phyloP scores from a whole-genome alignment of 92 coral and sea anemone species.

The Heteractis magnifica region DNA sequence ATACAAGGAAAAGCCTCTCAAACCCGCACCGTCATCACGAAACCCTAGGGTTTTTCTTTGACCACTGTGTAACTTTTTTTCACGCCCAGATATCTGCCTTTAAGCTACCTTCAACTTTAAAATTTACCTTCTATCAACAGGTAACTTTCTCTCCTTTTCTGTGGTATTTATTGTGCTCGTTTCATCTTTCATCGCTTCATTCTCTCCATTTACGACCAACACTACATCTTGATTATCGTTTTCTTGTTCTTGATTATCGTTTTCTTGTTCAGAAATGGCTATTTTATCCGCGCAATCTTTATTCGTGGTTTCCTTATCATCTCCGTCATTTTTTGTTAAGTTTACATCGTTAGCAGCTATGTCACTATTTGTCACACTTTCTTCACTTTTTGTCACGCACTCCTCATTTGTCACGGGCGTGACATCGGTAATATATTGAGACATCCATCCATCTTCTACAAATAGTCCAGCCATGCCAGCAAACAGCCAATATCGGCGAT shows the following conservation, averaged over 20 bases:
- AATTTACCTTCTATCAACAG: constrained; percentile 15
- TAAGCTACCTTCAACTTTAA: background rate
- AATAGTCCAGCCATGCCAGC: constrained; percentile 64
- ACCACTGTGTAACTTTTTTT: too few relatives aligned
- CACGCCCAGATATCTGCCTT: too few relatives aligned
- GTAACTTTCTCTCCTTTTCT: background rate
- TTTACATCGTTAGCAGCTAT: background rate
- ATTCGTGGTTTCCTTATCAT: background rate
- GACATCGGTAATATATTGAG: constrained; percentile 7
- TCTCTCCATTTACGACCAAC: constrained; percentile 7
- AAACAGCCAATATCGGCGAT: constrained; percentile 89
- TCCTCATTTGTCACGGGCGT: constrained; percentile 7
- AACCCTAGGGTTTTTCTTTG: too few relatives aligned
- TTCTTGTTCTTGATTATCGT: background rate
- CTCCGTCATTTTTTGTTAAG: background rate
- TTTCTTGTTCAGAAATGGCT: background rate
- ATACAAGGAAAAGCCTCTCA: too few relatives aligned
- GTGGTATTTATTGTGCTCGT: background rate
- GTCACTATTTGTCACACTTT: constrained; percentile 1
- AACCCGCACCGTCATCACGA: too few relatives aligned
- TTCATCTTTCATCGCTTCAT: background rate
- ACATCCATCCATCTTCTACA: constrained; percentile 85
- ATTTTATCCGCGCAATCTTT: background rate
- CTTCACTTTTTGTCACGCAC: background rate
- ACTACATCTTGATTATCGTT: background rate